Percentiles rank a stretch among this genome's conserved stretches.
phyloP scores from a whole-genome alignment of 2,888 invertebrate species.

The Autographa gamma region DNA sequence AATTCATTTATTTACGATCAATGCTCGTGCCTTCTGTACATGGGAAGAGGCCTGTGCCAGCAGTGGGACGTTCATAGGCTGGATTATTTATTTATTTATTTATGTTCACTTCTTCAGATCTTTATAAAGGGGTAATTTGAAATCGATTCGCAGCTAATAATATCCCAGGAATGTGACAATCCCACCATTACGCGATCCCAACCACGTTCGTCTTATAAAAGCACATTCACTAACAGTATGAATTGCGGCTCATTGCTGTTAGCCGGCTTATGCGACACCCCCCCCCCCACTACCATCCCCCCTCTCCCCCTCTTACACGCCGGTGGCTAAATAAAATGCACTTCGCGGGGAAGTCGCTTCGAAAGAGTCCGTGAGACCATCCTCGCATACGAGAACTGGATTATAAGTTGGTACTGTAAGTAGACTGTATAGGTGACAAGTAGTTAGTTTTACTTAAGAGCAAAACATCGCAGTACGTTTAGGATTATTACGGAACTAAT shows the following conservation, averaged over 20 bases:
- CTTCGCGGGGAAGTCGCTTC: not conserved
- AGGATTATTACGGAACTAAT: too few relatives aligned
- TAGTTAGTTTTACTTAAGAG: not conserved
- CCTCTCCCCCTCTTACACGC: not conserved
- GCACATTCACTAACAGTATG: constrained; percentile 12
- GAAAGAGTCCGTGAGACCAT: not conserved
- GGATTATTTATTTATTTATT: too few relatives aligned
- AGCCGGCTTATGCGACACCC: not conserved
- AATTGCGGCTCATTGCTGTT: constrained; percentile 20
- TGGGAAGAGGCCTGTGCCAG: too few relatives aligned
- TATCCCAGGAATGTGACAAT: not conserved
- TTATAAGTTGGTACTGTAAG: constrained; percentile 6
- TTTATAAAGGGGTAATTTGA: not conserved
- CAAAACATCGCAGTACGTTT: too few relatives aligned
- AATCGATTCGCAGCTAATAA: not conserved
- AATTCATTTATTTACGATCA: too few relatives aligned
- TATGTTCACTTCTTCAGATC: too few relatives aligned
- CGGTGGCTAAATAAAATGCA: constrained; percentile 13
- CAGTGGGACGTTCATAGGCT: too few relatives aligned
- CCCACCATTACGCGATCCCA: not conserved
- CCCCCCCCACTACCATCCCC: not conserved
- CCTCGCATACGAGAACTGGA: not conserved
- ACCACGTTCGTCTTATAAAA: not conserved
- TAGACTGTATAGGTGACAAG: not conserved
- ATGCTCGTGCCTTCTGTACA: too few relatives aligned